Evolutionary conservation across 2,888 invertebrate genomes (phyloP).

Genomic region (Eremobia ochroleuca): DNA sequence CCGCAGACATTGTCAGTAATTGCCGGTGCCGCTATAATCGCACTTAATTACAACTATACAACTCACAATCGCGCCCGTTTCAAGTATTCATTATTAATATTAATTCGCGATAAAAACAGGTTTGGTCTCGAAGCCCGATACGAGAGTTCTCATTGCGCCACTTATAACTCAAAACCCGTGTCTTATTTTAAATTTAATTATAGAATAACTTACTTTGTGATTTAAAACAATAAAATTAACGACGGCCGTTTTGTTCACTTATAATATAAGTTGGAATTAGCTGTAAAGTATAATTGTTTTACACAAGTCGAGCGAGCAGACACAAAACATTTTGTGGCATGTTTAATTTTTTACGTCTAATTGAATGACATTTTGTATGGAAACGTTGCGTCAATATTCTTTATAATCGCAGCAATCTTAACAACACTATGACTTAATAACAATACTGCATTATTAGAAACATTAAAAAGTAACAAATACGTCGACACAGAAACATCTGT

Average conservation of each 20-base stretch:
- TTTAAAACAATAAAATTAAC: conserved; percentile 67
- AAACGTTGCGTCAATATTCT: conserved; percentile 47
- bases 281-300: conserved; percentile 49
- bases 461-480: conserved; percentile 47
- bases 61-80: conserved; percentile 87
- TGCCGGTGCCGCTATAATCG: conserved; percentile 86
- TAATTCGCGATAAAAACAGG: conserved; percentile 88
- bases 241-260: conserved; percentile 49
- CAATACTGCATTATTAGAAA: conserved; percentile 44
- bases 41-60: conserved; percentile 88
- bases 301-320: conserved; percentile 28
- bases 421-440: conserved; percentile 44
- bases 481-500: conserved; percentile 58
- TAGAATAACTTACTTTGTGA: conserved; percentile 72
- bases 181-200: conserved; percentile 76
- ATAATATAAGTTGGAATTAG: conserved; percentile 49
- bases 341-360: conserved; percentile 50
- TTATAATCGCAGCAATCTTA: conserved; percentile 40
- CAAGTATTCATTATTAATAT: conserved; percentile 89
- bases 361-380: conserved; percentile 54
- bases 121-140: conserved; percentile 77
- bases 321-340: conserved; percentile 33
- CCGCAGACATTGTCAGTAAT: conserved; percentile 85
- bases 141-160: conserved; percentile 68
- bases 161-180: conserved; percentile 73